Evolutionary conservation across 2,113 vertebrate species (phyloP), one percentile per base, ranked within the genome.

Genomic region (Xerus inauris): DNA sequence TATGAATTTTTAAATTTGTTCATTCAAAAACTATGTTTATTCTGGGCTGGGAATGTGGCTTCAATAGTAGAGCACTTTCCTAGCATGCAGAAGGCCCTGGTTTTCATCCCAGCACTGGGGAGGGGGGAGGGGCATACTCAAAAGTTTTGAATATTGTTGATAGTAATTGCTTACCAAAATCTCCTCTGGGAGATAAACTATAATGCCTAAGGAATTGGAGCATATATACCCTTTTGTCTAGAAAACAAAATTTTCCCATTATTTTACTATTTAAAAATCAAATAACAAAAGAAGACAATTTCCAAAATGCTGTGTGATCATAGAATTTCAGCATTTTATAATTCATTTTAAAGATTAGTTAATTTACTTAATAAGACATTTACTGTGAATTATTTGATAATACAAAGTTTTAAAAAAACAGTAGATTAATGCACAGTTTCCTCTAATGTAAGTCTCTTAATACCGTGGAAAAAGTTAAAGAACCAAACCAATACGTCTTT

Each of bases 181-280:
- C 16, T 19, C 94, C n/a, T 82, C 24, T 87, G 14, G 47, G 22
- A 82, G 24, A 1, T 65, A 67, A 93, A 86, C 62, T 71, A 35
- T 38, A 9, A 6, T 62, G 40, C 32, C 49, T 73, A 77, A 40
- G 10, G 30, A 30, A 65, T 8, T 57, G 40, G 3, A 13, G 12
- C 49, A 19, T 72, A 51, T 1, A 45, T 3, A 6, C 7, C 14
- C 14, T 49, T 49, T 22, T 54, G 45, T 72, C 69, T 3, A 54
- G 38, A 69, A 76, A 65, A 45, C 30, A 40, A 89, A 73, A 16
- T 32, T 76, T 57, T 7, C 1, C 5, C 2, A 81, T 64, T 35
- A 72, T 84, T 92, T 95, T 88, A 82, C 26, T 16, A 49, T 47
- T 82, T 79, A 87, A 95, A 57, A 94, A 89, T 69, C 67, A 90